phyloP scores from a whole-genome alignment of 2,797 vertebrate species.

The Acrossocheilus wenchowensis region DNA sequence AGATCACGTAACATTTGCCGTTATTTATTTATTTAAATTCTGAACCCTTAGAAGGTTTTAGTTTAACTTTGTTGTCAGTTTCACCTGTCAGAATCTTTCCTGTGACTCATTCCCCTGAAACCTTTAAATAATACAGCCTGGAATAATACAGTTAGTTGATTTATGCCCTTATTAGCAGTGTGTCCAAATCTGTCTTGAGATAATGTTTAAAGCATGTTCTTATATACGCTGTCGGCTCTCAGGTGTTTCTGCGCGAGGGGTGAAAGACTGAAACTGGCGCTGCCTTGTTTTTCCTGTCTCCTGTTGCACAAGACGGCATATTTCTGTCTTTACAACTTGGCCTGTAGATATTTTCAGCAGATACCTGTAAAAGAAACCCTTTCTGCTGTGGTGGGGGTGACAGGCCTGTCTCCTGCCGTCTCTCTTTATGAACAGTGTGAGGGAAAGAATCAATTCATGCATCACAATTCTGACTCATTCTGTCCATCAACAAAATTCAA shows the following conservation, averaged over 20 bases:
- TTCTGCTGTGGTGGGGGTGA: constrained; percentile 56
- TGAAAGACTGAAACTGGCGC: constrained; percentile 53
- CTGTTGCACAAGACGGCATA: constrained; percentile 64
- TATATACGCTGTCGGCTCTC: not conserved
- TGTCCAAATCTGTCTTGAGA: constrained; percentile 1
- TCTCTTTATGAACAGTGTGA: constrained; percentile 55
- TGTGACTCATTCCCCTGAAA: not conserved
- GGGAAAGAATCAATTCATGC: not conserved
- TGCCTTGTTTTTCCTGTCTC: constrained; percentile 65
- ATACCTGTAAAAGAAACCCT: constrained; percentile 77
- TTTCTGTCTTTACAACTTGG: constrained; percentile 73
- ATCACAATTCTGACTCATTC: not conserved
- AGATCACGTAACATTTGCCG: no score
- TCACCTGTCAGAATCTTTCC: not conserved
- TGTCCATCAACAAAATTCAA: not conserved
- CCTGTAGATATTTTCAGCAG: constrained; percentile 78
- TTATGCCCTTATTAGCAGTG: not conserved
- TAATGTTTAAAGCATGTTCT: not conserved
- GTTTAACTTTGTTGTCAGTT: not conserved
- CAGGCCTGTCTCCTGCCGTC: constrained; percentile 65
- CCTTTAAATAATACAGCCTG: not conserved
- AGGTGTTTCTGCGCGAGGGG: not conserved
- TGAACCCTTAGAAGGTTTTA: not conserved
- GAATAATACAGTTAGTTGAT: not conserved
- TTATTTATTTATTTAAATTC: no score